A percentile compares a stretch with the other conserved stretches of the same genome.
phyloP scores from a whole-genome alignment of 1,140 invertebrate species.

The Rhopalosiphum maidis region DNA sequence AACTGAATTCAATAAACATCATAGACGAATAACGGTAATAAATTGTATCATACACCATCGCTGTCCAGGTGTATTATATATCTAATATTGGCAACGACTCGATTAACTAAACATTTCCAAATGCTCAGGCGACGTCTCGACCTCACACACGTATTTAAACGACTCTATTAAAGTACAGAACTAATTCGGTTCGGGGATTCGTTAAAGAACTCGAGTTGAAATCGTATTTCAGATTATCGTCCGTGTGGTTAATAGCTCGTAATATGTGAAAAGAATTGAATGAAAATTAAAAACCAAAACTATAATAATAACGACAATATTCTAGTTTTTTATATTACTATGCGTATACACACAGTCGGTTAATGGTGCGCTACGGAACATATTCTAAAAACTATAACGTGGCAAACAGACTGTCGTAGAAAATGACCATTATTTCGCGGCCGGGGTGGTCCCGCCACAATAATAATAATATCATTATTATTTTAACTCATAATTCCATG shows the following conservation, averaged over 20 bases:
- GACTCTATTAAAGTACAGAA: not conserved
- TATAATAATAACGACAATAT: not conserved
- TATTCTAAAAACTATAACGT: not conserved
- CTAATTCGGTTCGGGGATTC: not conserved
- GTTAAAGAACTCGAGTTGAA: not conserved
- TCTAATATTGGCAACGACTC: too few relatives aligned
- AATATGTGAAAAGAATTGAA: not conserved
- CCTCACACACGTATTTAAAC: not conserved
- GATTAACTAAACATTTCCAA: too few relatives aligned
- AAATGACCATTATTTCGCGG: slow-evolving; percentile 2
- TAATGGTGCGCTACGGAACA: not conserved
- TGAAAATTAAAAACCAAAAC: not conserved
- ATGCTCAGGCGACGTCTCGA: too few relatives aligned
- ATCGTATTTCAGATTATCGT: not conserved
- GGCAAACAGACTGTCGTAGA: not conserved
- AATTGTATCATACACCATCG: too few relatives aligned
- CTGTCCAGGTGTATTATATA: too few relatives aligned
- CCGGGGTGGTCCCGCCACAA: slow-evolving; percentile 1
- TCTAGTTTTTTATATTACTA: not conserved
- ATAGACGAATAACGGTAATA: too few relatives aligned
- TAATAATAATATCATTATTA: not conserved
- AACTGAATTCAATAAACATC: too few relatives aligned
- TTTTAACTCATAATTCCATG: not conserved
- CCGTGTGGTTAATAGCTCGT: not conserved
- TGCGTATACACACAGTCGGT: not conserved